Evolutionary conservation across 1,140 invertebrate species (phyloP).

Genomic region (Bombus ignitus): DNA sequence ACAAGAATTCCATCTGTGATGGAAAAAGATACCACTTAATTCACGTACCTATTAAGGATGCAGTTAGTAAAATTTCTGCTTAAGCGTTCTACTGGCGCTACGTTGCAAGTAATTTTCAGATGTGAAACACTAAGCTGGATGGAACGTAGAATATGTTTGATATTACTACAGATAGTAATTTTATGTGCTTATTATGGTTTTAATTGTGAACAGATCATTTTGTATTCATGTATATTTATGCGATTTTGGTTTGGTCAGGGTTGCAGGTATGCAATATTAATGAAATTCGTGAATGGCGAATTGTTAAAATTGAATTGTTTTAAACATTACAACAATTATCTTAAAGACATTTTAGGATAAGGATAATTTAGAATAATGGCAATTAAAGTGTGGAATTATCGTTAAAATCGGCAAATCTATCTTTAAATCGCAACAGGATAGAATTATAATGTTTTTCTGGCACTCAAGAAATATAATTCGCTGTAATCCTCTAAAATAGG

Average conservation of each 20-base stretch:
- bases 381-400: no score
- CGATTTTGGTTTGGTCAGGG: no score
- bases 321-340: no score
- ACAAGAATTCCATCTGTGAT: not conserved
- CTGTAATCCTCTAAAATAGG: not conserved
- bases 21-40: conserved; percentile 14
- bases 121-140: not conserved
- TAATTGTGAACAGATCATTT: not conserved
- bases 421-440: not conserved
- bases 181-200: not conserved
- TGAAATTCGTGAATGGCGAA: not conserved
- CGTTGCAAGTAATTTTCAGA: not conserved
- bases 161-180: not conserved
- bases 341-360: no score
- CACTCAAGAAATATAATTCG: not conserved
- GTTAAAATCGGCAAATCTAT: not conserved
- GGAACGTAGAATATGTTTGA: not conserved
- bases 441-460: not conserved
- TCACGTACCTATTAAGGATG: not conserved
- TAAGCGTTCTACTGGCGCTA: not conserved
- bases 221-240: not conserved
- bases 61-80: not conserved
- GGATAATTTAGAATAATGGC: no score
- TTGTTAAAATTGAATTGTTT: no score
- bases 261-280: not conserved